Base-by-base conservation (phyloP, 2,888 invertebrate genomes). In the Palloptera scutellata region DNA sequence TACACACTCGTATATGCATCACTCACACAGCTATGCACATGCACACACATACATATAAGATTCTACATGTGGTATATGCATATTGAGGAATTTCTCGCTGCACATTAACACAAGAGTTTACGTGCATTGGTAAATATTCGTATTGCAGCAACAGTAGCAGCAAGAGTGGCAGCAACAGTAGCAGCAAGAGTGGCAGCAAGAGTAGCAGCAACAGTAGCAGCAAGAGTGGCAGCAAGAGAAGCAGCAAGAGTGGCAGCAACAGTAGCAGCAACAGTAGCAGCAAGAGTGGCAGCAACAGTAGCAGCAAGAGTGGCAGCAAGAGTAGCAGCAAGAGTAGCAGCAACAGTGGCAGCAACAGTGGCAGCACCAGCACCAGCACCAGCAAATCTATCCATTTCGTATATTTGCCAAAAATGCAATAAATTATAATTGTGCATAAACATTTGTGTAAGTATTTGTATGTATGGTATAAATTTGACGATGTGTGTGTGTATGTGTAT, bases 331-430 rank as follows among this genome's bases (percentile, higher is more conserved):
- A 10, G 15, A 10, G 12, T 57, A 13, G n/a, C 40, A 13, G 11
- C 4, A 12, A 11, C 41, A 30, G 52, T 9, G 9, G n/a, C 1
- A 10, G 54, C 10, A 5, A 13, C 1, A 59, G 58, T 6, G 9
- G 58, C 58, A 58, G 20, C 19, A n/a, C 4, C 15, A 20, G 41
- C 1, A 58, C 0, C 6, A 17, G 42, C 58, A 55, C 3, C 12
- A 13, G 55, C 55, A 13, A 55, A 55, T 9, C 20, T n/a, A 59
- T 59, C 43, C 13, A 45, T 20, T 59, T 19, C 20, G 59, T 45
- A 43, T 45, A 59, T 59, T 59, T 45, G 12, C 59, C 43, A 59
- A 59, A 59, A 30, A 45, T 20, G 20, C 10, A 60, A 30, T 30
- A 40, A 43, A 12, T 5, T 15, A n/a, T 15, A 30, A 54, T 3